Base-by-base conservation (phyloP, 2,888 invertebrate species). In the Eurytoma adleriae region DNA sequence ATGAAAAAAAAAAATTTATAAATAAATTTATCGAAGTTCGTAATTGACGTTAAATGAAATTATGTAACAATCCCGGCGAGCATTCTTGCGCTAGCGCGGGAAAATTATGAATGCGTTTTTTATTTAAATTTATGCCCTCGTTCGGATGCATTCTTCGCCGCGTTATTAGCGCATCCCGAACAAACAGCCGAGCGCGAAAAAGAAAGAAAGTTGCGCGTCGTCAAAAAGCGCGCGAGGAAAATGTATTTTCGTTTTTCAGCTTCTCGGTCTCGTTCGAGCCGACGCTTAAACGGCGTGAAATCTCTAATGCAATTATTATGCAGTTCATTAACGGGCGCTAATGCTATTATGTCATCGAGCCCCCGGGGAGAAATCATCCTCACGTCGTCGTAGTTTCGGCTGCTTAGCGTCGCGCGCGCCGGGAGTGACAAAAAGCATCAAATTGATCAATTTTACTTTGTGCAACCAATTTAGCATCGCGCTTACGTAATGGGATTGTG, bases 401-500 rank as follows among this genome's bases (percentile, higher is more conserved):
- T 14, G n/a, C 30, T 52, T 52, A 16, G 59, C 13, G n/a, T 18
- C n/a, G 57, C 24, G 7, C 10, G 7, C 40, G 40, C 40, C 16
- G 72, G 59, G 54, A 62, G 72, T 61, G 62, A 57, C 48, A 62
- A 71, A 77, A 77, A 30, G 50, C 48, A 7, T 30, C 3, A 57
- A 62, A 66, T 68, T 68, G 73, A 78, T 78, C 67, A 59, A 54
- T 78, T 78, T 72, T 52, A 30, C 16, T 72, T 73, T 78, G 67
- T 66, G 72, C 61, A 59, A 76, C 62, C 57, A 62, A 72, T 77
- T 77, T 69, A 52, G 20, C 24, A 20, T 48, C 18, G 62, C 10
- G 57, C 30, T 78, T 81, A 56, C 66, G 59, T 71, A 78, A 78
- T 62, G 3, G 50, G 24, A 30, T 56, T 78, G 18, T 75, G 78